A percentile compares a stretch with the other conserved stretches of the same genome.
Conservation (phyloP, 2,797 vertebrate genomes). For the Amphiprion clarkii region DNA sequence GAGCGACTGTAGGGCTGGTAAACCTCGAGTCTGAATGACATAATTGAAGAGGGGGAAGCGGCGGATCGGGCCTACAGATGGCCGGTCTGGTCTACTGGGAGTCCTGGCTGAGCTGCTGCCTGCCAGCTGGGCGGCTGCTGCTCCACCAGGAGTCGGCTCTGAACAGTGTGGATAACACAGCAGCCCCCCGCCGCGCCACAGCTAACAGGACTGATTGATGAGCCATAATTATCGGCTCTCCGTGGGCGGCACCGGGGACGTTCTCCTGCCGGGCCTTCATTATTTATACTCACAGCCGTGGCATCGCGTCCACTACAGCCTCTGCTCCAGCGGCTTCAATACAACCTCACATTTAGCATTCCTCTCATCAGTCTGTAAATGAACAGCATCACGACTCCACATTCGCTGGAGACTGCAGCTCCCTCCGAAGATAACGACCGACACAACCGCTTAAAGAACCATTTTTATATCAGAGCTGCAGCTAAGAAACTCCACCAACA, state of each 20-base stretch:
- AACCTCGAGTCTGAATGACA: too few relatives aligned
- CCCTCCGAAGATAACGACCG: too few relatives aligned
- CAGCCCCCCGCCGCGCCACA: constrained; percentile 1
- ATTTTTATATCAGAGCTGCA: too few relatives aligned
- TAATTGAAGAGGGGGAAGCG: too few relatives aligned
- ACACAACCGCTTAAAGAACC: too few relatives aligned
- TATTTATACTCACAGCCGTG: constrained; percentile 1
- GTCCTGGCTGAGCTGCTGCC: constrained; percentile 28
- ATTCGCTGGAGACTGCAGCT: too few relatives aligned
- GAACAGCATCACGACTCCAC: too few relatives aligned
- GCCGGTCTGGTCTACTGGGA: constrained; percentile 33
- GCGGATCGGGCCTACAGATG: constrained; percentile 53
- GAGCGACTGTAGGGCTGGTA: too few relatives aligned
- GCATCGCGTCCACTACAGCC: not conserved
- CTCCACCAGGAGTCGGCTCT: not conserved
- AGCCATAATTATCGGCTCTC: constrained; percentile 27
- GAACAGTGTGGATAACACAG: not conserved
- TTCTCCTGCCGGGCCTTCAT: not conserved
- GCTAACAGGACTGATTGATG: constrained; percentile 51
- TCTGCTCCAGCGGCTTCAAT: not conserved
- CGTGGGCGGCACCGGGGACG: constrained; percentile 1
- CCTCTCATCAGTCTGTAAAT: too few relatives aligned
- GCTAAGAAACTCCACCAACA: too few relatives aligned
- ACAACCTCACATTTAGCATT: too few relatives aligned
- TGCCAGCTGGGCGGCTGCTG: not conserved